These are phyloP conservation scores for Myotis davidii DNA, from an alignment of 2,113 vertebrate species.

Conservation along the genomic window DNA sequence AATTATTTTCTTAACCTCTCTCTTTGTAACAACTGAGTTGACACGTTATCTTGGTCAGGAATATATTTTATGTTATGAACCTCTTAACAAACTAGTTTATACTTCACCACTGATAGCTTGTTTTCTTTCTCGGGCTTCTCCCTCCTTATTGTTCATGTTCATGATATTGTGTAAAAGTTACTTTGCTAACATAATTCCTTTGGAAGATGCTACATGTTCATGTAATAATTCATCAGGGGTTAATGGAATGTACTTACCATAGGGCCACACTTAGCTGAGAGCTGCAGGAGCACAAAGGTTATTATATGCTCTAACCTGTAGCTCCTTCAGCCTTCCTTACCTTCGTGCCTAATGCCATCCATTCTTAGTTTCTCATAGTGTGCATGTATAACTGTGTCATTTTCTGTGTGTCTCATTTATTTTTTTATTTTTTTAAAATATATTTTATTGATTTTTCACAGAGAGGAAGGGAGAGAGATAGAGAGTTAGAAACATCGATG, in stretches of 20 bases:
- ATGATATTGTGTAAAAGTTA: conserved; percentile 12
- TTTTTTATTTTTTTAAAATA: too few species aligned
- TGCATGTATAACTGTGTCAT: not conserved
- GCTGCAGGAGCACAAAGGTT: not conserved
- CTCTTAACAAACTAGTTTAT: not conserved
- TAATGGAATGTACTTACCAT: not conserved
- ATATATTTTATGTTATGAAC: conserved; percentile 5
- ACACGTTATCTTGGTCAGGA: not conserved
- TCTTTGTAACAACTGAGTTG: not conserved
- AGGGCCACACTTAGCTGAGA: not conserved
- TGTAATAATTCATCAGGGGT: not conserved
- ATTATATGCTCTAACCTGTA: not conserved
- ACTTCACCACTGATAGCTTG: not conserved
- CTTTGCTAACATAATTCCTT: not conserved
- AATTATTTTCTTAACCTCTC: conserved; percentile 24
- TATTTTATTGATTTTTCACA: too few species aligned
- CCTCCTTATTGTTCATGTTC: not conserved
- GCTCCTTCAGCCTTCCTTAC: not conserved
- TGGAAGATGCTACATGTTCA: not conserved
- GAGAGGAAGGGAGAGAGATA: too few species aligned
- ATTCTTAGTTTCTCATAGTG: not conserved
- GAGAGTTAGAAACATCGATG: too few species aligned
- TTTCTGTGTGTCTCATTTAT: not conserved
- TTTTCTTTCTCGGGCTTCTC: not conserved
- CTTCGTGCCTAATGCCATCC: not conserved